These are phyloP conservation scores for Calyptomena viridis DNA, from an alignment of 2,113 vertebrate genomes.

Conservation along the genomic window DNA sequence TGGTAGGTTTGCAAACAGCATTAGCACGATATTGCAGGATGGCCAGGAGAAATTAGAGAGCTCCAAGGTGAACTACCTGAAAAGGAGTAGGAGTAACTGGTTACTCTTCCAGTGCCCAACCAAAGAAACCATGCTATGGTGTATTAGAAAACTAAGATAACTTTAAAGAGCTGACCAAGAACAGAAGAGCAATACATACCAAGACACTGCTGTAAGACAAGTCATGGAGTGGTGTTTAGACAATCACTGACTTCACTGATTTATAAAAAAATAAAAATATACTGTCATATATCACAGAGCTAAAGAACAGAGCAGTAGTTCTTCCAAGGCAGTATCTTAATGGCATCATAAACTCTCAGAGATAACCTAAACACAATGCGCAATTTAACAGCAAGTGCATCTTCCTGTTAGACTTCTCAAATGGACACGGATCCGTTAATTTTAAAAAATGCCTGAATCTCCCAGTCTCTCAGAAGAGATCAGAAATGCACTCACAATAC, in stretches of 20 bases:
- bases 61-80: neutral
- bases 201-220: neutral
- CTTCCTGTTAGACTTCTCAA: neutral
- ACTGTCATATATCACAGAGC: neutral
- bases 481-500: neutral
- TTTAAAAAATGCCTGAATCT: neutral
- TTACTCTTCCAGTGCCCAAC: neutral
- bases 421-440: neutral
- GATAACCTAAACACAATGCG: neutral
- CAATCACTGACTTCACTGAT: neutral
- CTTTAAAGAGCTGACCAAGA: neutral
- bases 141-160: neutral
- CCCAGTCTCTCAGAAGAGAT: neutral
- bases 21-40: neutral
- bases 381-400: neutral
- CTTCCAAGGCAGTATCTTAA: neutral
- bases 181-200: neutral
- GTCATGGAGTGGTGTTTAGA: neutral
- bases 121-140: neutral
- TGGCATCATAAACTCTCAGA: neutral
- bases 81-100: neutral
- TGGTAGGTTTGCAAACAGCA: fast-evolving
- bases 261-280: neutral
- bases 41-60: neutral
- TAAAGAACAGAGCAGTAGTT: neutral